Evolutionary conservation across 2,113 vertebrate species (phyloP), one percentile per base, ranked within the genome.

Genomic region (Andinoacara biseriatus): DNA sequence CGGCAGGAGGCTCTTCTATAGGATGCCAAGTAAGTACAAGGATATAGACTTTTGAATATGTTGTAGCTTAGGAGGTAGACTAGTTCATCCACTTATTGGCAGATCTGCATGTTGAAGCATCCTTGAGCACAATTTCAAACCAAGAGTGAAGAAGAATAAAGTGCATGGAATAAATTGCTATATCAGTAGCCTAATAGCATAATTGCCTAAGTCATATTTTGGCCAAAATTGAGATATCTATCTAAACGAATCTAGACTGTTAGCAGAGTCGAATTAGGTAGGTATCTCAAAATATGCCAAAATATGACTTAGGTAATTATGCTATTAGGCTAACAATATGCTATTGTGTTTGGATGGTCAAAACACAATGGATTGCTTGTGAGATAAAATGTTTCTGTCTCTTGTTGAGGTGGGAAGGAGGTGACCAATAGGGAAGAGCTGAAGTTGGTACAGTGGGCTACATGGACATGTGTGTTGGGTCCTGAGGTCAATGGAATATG

Each of bases 401-500:
- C 85, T 52, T 95, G 90, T 90, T 90, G 93, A 99, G 98, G 96
- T 95, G 98, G 98, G 88, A 99, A 99, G 93, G 98, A 99, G 92
- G 95, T 99, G 79, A 96, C 95, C 82, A 99, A 96, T 91, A 97
- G 97, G 88, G 98, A 99, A 87, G 98, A 99, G 93, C 90, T 97
- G 83, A 99, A 99, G 94, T 93, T 96, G 75, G 86, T 97, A 65
- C 97, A 98, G 76, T 99, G 98, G 98, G 96, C 97, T 58, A 96
- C 98, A 0, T 99, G 98, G 98, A 99, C 98, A 0, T 99, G 98
- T 93, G 96, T 98, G 86, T 95, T 97, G 88, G 98, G 98, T 40
- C 88, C 97, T 78, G 98, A 99, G 92, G 98, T 99, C 33, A 99
- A 98, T 84, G 98, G 98, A 88, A 98, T 99, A 91, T 98, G 97